Base-by-base conservation (phyloP, 2,888 invertebrate species). In the Smittia sp. region DNA sequence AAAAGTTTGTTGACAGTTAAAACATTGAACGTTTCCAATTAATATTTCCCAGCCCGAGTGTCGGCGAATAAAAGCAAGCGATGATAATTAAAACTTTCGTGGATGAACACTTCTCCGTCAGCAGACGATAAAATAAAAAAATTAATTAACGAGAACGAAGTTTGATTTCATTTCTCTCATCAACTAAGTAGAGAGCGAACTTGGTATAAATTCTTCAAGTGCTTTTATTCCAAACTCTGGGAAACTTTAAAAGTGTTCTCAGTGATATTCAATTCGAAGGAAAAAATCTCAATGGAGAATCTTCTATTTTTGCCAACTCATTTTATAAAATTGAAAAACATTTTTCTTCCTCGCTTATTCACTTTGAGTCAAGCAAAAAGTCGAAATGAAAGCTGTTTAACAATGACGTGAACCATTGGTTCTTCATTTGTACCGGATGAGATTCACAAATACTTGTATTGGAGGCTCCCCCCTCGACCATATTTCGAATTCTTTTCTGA, bases 61-160 rank as follows among this genome's bases (percentile, higher is more conserved):
- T 18, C 18, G 9, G 6, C 58, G 22, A 22, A 22, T 58, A 18
- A 22, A 58, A 22, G 18, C 58, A 58, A 22, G 22, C 58, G 22
- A 18, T 58, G 58, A 58, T 58, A 58, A 58, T 58, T 58, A 58
- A 58, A 58, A 58, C 20, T 58, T 58, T 22, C 20, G 22, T 7
- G 22, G 58, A 18, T 18, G 58, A 15, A 15, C 46, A 46, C 9
- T 20, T 58, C 58, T 58, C 22, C 58, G 46, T n/a, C 9, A 13
- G 22, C 58, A 11, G 52, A 52, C 11, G 9, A 15, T 58, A 58
- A 58, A 58, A 22, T 9, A 38, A 58, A 58, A 58, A 58, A 58
- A 58, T 58, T 58, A 58, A 58, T 58, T 58, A 58, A 2, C 46
- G 22, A 58, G 58, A 58, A n/a, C n/a, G 22, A 58, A 58, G 58